phyloP scores from a whole-genome alignment of 1,140 invertebrate genomes.

The Drosophila sturtevanti region DNA sequence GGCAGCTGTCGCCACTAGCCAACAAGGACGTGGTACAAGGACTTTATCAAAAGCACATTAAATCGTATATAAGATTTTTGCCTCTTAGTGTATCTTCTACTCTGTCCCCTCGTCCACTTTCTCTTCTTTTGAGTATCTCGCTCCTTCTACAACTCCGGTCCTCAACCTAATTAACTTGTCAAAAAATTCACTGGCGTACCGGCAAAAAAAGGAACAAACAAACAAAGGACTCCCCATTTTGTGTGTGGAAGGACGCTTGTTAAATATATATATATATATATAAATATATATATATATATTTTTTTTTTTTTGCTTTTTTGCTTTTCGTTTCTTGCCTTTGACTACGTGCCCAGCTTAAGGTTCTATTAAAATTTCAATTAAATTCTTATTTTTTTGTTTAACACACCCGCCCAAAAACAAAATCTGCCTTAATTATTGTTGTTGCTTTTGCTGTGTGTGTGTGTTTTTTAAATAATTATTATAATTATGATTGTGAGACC shows the following conservation, averaged over 20 bases:
- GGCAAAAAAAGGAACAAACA: conserved; percentile 26
- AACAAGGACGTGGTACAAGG: conserved; percentile 12
- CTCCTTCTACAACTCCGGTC: not conserved
- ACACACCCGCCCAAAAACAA: conserved; percentile 5
- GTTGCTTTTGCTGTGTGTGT: conserved; percentile 14
- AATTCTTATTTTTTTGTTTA: conserved; percentile 42
- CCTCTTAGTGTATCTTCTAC: not conserved
- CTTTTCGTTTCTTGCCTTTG: not conserved
- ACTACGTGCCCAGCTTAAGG: conserved; percentile 59
- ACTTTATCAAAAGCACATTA: conserved; percentile 68
- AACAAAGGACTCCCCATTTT: conserved; percentile 32
- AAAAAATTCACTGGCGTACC: conserved; percentile 59
- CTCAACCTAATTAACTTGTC: conserved; percentile 72
- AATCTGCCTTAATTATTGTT: conserved; percentile 59
- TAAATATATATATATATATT: no score
- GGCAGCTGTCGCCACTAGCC: conserved; percentile 2
- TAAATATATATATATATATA: no score
- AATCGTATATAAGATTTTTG: conserved; percentile 29
- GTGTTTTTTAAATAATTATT: conserved; percentile 61
- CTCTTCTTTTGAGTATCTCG: not conserved
- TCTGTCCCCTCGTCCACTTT: not conserved
- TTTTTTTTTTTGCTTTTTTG: not conserved
- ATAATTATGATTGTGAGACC: conserved; percentile 65
- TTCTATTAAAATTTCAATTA: conserved; percentile 76
- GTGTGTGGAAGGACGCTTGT: not conserved